These are phyloP conservation scores for Drosophila miranda DNA, from an alignment of 1,140 invertebrate genomes.

Conservation along the genomic window DNA sequence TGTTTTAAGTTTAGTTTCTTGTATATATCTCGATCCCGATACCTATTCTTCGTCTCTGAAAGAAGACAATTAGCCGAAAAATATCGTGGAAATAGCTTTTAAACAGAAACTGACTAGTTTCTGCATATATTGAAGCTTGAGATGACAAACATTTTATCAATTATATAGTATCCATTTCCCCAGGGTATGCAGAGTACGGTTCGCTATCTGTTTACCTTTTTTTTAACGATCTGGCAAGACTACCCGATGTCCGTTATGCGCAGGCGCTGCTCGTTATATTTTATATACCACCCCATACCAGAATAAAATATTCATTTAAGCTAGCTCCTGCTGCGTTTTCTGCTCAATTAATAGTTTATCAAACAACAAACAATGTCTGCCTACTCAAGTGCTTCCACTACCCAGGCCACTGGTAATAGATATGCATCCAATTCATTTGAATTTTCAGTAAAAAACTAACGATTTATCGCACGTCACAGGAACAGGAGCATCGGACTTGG, in stretches of 20 bases:
- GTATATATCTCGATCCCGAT: too few relatives aligned
- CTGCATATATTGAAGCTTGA: too few relatives aligned
- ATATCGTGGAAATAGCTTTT: too few relatives aligned
- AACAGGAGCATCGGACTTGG: slow-evolving; percentile 83
- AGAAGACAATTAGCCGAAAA: too few relatives aligned
- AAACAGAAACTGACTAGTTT: too few relatives aligned
- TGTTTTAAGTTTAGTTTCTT: too few relatives aligned
- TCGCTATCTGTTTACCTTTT: too few relatives aligned
- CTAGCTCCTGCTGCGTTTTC: slow-evolving; percentile 11
- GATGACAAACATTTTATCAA: too few relatives aligned
- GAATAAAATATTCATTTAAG: background rate
- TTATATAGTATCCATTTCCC: too few relatives aligned
- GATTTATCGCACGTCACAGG: slow-evolving; percentile 15
- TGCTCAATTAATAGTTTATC: slow-evolving; percentile 25
- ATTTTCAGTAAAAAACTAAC: background rate
- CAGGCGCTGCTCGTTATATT: slow-evolving; percentile 43
- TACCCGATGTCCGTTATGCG: slow-evolving; percentile 31
- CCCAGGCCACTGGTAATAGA: slow-evolving; percentile 43
- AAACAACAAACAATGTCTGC: slow-evolving; percentile 35
- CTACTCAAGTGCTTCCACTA: slow-evolving; percentile 52
- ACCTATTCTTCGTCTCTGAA: too few relatives aligned
- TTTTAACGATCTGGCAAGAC: slow-evolving; percentile 8
- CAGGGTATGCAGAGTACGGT: too few relatives aligned
- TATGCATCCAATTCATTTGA: background rate
- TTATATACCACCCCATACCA: slow-evolving; percentile 36